Base-by-base conservation (phyloP, 2,888 invertebrate genomes). In the Tanytarsus gracilentus region DNA sequence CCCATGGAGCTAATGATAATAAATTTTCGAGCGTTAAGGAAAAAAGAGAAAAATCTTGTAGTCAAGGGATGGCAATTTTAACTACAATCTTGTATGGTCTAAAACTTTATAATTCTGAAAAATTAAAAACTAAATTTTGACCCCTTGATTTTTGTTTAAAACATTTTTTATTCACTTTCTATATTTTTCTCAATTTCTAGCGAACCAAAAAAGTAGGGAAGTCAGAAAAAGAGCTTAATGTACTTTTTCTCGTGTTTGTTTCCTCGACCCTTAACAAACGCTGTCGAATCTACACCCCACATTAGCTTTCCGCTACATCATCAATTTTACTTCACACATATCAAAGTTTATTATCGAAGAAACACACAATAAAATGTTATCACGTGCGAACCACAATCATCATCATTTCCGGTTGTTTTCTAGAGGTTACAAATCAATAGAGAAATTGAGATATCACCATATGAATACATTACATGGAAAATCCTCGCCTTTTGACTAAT, bases 1-100 rank as follows among this genome's bases (percentile, higher is more conserved):
- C 55, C 55, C 55, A 39, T 55, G 55, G 40, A 55, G 26, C 39
- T 55, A 55, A 55, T 55, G 55, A 55, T 55, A 39, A 55, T 55
- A 55, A 55, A 55, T 55, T 44, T 44, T 18, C 33, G 18, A 44
- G 14, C 14, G 4, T 1, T n/a, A 7, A 16, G n/a, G 33, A 33
- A 33, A n/a, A 33, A 33, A 33, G n/a, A 5, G 33, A 33, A 33
- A 33, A 33, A 33, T 33, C n/a, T n/a, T n/a, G n/a, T n/a, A n/a
- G n/a, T n/a, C n/a, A n/a, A n/a, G n/a, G n/a, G n/a, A n/a, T n/a
- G n/a, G n/a, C n/a, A n/a, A n/a, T n/a, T n/a, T n/a, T n/a, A n/a
- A n/a, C n/a, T 30, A 30, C 30, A 4, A 3, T 30, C 2, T 2
- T 33, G 5, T 9, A 3, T 3, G 30, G 3, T 9, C 36, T 36